phyloP scores from a whole-genome alignment of 1,140 invertebrate species.

The Polyergus mexicanus region DNA sequence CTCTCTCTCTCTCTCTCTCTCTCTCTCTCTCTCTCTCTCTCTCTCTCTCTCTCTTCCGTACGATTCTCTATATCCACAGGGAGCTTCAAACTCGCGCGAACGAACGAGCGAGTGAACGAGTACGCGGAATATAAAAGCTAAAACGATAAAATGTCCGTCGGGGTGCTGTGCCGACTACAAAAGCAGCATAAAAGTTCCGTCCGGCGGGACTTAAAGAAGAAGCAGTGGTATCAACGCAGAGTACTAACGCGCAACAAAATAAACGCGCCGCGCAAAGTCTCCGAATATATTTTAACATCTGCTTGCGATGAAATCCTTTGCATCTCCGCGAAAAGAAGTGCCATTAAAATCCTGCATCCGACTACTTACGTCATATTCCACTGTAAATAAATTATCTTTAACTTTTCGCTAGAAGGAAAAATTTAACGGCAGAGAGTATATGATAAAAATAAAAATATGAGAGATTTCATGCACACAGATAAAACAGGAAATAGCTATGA shows the following conservation, averaged over 20 bases:
- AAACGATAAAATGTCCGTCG: slow-evolving; percentile 42
- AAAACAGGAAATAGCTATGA: not conserved
- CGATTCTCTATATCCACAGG: slow-evolving; percentile 53
- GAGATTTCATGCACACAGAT: not conserved
- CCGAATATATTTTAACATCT: slow-evolving; percentile 46
- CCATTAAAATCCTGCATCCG: slow-evolving; percentile 10
- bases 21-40: no score
- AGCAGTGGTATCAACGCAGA: no score
- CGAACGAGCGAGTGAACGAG: slow-evolving; percentile 11
- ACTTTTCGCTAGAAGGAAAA: slow-evolving; percentile 17
- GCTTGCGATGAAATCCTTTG: slow-evolving; percentile 34
- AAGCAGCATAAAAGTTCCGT: slow-evolving; percentile 52
- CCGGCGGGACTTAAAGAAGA: slow-evolving; percentile 53
- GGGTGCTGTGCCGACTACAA: slow-evolving; percentile 35
- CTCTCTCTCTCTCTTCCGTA: no score
- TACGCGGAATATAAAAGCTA: slow-evolving; percentile 54
- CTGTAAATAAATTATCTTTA: slow-evolving; percentile 51
- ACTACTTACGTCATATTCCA: not conserved
- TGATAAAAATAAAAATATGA: slow-evolving; percentile 14
- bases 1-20: no score
- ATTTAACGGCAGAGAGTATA: slow-evolving; percentile 8
- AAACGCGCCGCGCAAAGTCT: slow-evolving; percentile 24
- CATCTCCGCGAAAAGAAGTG: slow-evolving; percentile 34
- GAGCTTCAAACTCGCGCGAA: slow-evolving; percentile 25
- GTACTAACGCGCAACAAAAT: slow-evolving; percentile 44